Conservation (phyloP, 1,140 invertebrate species). For the Brachystomella parvula region DNA sequence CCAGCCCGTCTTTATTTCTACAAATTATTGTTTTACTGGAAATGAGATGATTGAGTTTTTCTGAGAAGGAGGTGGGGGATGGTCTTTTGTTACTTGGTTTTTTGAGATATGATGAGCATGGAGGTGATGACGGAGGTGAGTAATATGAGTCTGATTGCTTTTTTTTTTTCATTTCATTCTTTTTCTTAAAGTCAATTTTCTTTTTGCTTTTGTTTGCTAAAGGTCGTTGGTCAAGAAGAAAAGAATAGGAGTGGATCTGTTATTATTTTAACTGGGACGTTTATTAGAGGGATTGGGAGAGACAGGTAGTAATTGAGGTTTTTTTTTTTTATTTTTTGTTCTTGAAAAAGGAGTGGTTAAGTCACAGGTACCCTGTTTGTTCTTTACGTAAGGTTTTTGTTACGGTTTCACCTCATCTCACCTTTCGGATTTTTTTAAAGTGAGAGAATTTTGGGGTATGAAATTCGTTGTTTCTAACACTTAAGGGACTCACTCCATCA, state of each 20-base stretch:
- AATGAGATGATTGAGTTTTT: neutral
- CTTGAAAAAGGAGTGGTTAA: neutral
- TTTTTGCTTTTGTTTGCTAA: neutral
- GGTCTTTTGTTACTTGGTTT: neutral
- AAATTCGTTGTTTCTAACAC: too few species aligned
- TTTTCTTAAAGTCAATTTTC: neutral
- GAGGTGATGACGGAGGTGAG: slow-evolving; percentile 8
- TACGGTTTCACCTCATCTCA: too few species aligned
- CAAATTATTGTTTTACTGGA: neutral
- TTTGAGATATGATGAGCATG: neutral
- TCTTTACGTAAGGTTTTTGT: too few species aligned
- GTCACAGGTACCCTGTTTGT: too few species aligned
- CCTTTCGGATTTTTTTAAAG: too few species aligned
- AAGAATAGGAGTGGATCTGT: neutral
- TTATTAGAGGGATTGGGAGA: neutral
- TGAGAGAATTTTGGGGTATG: too few species aligned
- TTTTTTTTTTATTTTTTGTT: neutral
- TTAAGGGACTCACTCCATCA: too few species aligned
- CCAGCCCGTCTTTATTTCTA: neutral
- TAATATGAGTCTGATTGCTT: slow-evolving; percentile 4
- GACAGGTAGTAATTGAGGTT: slow-evolving; percentile 6
- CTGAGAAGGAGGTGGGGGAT: neutral
- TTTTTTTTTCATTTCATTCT: neutral
- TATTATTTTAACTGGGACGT: slow-evolving; percentile 2
- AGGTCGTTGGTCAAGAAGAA: too few species aligned